A percentile compares a stretch with the other conserved stretches of the same genome.
Evolutionary conservation across 2,113 vertebrate genomes (phyloP).

Genomic region (Siniperca knerii): DNA sequence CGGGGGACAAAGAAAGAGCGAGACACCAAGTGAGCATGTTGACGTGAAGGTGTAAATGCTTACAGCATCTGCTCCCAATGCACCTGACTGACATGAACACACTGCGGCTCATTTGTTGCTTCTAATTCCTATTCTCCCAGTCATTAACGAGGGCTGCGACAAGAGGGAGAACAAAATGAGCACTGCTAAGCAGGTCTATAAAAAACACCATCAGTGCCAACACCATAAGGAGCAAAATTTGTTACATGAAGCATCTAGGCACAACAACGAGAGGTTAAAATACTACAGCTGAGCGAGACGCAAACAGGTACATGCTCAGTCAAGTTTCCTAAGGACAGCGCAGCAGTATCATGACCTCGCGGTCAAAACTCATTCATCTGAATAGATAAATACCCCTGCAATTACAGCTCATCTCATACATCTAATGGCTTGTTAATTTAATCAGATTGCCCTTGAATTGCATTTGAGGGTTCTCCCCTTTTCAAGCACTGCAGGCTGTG

Average conservation of each 20-base stretch:
- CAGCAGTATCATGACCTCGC: conserved; percentile 48
- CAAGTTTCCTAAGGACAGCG: not conserved
- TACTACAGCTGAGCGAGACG: not conserved
- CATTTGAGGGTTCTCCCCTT: conserved; percentile 59
- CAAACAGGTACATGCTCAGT: conserved; percentile 20
- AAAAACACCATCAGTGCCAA: conserved; percentile 50
- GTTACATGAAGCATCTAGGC: not conserved
- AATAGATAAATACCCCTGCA: conserved; percentile 71
- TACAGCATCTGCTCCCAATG: conserved; percentile 63
- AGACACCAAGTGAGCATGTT: not conserved
- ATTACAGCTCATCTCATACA: conserved; percentile 74
- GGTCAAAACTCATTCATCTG: conserved; percentile 69
- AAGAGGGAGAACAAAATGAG: conserved; percentile 46
- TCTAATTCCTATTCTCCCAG: conserved; percentile 66
- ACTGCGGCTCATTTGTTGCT: conserved; percentile 67
- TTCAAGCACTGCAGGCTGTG: conserved; percentile 46
- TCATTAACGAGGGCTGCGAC: conserved; percentile 61
- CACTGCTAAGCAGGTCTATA: conserved; percentile 41
- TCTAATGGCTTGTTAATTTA: conserved; percentile 78
- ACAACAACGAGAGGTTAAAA: conserved; percentile 30
- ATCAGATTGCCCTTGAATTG: conserved; percentile 70
- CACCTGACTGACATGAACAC: conserved; percentile 63
- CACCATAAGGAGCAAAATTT: conserved; percentile 31
- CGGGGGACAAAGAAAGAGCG: not conserved
- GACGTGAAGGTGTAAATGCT: conserved; percentile 56